A percentile compares a stretch with the other conserved stretches of the same genome.
Conservation (phyloP, 2,113 vertebrate species). For the Paedocypris sp. region DNA sequence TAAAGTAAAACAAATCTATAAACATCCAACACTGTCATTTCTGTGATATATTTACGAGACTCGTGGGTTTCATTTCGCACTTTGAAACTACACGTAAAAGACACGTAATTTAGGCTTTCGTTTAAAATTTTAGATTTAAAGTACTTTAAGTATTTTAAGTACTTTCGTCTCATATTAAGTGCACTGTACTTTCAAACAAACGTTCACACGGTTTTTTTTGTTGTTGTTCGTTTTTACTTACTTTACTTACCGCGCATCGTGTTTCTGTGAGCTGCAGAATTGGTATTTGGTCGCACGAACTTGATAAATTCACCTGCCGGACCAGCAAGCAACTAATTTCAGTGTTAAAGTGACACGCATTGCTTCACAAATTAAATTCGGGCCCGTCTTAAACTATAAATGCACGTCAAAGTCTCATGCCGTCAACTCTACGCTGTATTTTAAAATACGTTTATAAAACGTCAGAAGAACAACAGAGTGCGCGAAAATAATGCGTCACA, state of each 20-base stretch:
- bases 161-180: no score
- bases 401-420: no score
- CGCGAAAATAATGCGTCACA: not conserved
- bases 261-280: not conserved
- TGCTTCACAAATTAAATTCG: not conserved
- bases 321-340: not conserved
- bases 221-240: not conserved
- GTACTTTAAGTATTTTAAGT: no score
- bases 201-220: not conserved
- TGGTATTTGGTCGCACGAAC: not conserved
- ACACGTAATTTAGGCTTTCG: no score
- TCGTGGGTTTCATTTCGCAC: no score
- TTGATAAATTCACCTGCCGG: not conserved
- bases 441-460: not conserved
- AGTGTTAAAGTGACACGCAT: not conserved
- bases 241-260: not conserved
- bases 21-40: not conserved
- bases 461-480: not conserved
- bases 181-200: no score
- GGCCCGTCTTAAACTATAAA: no score
- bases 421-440: no score
- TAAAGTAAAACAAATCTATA: not conserved
- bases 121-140: no score
- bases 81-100: no score
- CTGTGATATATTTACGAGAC: no score